phyloP scores from a whole-genome alignment of 2,113 vertebrate genomes.

The Alethe diademata region DNA sequence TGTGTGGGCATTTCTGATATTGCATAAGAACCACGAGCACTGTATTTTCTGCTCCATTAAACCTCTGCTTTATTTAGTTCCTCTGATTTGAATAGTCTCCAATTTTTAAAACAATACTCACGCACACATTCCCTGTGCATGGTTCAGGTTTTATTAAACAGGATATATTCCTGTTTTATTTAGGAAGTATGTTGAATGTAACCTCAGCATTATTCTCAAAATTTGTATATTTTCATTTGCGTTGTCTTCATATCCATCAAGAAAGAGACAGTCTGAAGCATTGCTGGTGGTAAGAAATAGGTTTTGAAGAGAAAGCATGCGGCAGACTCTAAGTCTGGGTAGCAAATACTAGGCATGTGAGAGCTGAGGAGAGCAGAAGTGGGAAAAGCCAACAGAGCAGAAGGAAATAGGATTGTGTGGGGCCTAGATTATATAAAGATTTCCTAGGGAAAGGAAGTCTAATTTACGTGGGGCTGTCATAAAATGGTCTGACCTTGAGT shows the following conservation, averaged over 20 bases:
- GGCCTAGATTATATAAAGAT: neutral
- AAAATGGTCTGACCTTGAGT: neutral
- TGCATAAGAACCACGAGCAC: neutral
- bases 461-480: neutral
- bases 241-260: neutral
- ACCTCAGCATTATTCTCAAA: neutral
- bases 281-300: neutral
- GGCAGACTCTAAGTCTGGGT: neutral
- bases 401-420: neutral
- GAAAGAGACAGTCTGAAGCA: neutral
- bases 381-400: neutral
- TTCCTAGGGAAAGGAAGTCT: neutral
- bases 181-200: neutral
- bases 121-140: neutral
- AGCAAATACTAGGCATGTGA: neutral
- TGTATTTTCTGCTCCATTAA: conserved; percentile 26
- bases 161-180: neutral
- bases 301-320: neutral
- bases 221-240: neutral
- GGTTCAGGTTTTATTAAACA: neutral
- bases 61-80: conserved; percentile 17
- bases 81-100: conserved; percentile 7
- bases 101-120: neutral
- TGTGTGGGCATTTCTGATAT: neutral
- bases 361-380: neutral